Base-by-base conservation (phyloP, 2,888 invertebrate species). In the Resseliella maxima region DNA sequence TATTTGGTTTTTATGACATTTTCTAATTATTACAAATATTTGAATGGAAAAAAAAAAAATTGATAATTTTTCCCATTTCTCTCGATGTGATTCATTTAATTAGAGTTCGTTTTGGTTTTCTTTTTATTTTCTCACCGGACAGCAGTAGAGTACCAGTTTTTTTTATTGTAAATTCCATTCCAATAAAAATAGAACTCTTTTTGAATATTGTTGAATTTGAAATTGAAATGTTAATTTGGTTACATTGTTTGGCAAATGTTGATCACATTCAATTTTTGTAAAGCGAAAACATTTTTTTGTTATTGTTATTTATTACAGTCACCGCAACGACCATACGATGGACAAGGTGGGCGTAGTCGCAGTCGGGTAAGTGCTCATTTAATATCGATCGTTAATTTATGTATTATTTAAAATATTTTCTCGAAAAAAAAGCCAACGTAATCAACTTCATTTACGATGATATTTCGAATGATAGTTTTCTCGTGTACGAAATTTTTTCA, bases 291-390 rank as follows among this genome's bases (percentile, higher is more conserved):
- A 38, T 38, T 8, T n/a, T n/a, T n/a, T n/a, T n/a, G n/a, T n/a
- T 72, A 2, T 36, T 83, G 24, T 50, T 83, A 38, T 83, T 83
- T 83, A 83, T 83, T 83, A 6, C 83, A 83, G 83, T 83, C 83
- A 83, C 83, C 83, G 83, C 83, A 83, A 83, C 83, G 83, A 38
- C 83, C 83, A 24, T 83, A 83, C 24, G 83, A 83, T 83, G 41
- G 41, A n/a, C 83, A 83, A 83, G 83, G 83, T 38, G 83, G 83
- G 38, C 83, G 83, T 38, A 24, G 83, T 83, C 83, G 83, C 36
- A 83, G 38, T 83, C 83, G 83, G 83, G 83, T 83, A 83, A 83
- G 83, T 38, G 38, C 72, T 72, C 31, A 72, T 72, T 31, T 72
- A 31, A 31, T 72, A 72, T 72, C 24, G 27, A 31, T 31, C 31